Evolutionary conservation across 2,797 vertebrate genomes (phyloP).

Genomic region (Ispidina lecontei): DNA sequence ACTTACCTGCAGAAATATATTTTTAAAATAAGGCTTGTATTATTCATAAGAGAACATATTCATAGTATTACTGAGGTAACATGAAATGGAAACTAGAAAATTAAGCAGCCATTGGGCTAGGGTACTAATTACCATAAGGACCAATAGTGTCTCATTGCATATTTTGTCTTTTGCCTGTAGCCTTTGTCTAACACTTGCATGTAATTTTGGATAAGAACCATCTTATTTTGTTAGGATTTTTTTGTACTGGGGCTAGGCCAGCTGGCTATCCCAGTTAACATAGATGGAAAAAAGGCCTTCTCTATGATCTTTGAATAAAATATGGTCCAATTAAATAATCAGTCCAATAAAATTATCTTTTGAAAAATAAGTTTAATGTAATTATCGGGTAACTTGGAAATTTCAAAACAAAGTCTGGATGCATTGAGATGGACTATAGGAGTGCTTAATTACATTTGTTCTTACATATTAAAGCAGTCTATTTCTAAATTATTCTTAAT

Average conservation of each 20-base stretch:
- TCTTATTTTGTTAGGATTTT: background rate
- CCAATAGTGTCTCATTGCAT: background rate
- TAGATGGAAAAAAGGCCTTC: background rate
- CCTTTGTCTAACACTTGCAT: background rate
- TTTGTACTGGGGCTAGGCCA: background rate
- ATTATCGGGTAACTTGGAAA: background rate
- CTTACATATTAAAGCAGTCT: background rate
- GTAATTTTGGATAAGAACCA: background rate
- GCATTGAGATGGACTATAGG: background rate
- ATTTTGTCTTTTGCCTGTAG: background rate
- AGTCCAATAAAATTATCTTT: background rate
- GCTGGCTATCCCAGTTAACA: background rate
- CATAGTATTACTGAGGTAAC: background rate
- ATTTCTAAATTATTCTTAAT: background rate
- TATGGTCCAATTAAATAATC: background rate
- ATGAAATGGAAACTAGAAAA: background rate
- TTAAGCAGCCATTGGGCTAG: background rate
- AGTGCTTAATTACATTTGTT: background rate
- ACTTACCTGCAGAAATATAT: background rate
- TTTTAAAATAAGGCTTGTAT: background rate
- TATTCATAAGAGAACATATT: background rate
- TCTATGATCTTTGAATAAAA: background rate
- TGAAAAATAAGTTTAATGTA: background rate
- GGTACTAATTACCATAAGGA: background rate
- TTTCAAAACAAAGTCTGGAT: background rate